These are phyloP conservation scores for Drosophila testacea DNA, from an alignment of 2,888 invertebrate genomes.

Conservation along the genomic window DNA sequence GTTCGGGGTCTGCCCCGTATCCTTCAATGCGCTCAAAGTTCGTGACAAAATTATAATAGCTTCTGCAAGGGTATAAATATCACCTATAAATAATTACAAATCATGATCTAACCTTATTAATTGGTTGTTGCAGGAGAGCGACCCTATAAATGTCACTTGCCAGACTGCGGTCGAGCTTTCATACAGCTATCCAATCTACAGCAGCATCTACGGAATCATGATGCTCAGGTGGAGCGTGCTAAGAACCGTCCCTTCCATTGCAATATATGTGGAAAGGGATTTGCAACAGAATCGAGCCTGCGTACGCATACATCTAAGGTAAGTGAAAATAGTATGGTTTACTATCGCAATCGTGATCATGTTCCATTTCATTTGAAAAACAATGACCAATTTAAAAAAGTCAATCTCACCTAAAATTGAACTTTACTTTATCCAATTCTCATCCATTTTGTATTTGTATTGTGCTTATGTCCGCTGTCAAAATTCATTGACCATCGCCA, in stretches of 20 bases:
- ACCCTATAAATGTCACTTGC: conserved; percentile 98
- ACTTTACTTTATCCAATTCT: not conserved
- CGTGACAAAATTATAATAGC: no score
- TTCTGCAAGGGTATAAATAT: no score
- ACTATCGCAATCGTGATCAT: not conserved
- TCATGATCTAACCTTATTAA: not conserved
- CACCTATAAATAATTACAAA: no score
- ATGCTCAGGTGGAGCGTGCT: conserved; percentile 97
- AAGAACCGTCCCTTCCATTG: conserved; percentile 98
- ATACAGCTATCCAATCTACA: conserved; percentile 98
- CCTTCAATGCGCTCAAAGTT: no score
- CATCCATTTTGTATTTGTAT: conserved; percentile 9
- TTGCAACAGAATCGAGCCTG: conserved; percentile 97
- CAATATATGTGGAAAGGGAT: conserved; percentile 98
- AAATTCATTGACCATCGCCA: conserved; percentile 15
- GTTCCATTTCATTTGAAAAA: not conserved
- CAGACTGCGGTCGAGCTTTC: conserved; percentile 97
- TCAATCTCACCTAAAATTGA: not conserved
- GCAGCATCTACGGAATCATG: conserved; percentile 97
- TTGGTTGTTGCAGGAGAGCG: conserved; percentile 90
- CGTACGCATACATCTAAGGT: conserved; percentile 99
- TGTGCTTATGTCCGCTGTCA: conserved; percentile 13
- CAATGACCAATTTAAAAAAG: not conserved
- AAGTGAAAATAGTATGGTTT: conserved; percentile 84
- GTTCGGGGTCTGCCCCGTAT: no score